Conservation (phyloP, 2,797 vertebrate species). For the Mus spretus region DNA sequence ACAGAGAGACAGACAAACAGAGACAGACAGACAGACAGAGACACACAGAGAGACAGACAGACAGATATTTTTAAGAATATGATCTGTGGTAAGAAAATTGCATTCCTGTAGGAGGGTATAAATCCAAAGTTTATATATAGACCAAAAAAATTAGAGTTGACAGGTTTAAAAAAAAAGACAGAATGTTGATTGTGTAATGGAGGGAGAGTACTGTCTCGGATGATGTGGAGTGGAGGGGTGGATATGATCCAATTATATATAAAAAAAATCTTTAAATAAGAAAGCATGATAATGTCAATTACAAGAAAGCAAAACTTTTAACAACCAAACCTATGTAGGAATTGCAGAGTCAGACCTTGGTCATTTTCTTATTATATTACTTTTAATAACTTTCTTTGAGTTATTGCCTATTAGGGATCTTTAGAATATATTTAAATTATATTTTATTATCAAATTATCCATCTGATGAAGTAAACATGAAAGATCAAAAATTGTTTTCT, state of each 20-base stretch:
- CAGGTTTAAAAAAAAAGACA: background rate
- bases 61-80: background rate
- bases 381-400: background rate
- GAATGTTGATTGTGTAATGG: background rate
- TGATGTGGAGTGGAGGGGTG: too few species aligned
- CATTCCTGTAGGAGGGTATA: background rate
- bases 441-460: background rate
- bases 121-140: too few species aligned
- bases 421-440: conserved; percentile 23
- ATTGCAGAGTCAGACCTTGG: background rate
- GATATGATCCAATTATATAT: background rate
- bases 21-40: background rate
- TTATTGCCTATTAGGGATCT: background rate
- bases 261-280: background rate
- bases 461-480: background rate
- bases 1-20: background rate
- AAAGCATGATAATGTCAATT: background rate
- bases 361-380: conserved; percentile 20
- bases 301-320: background rate
- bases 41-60: too few species aligned
- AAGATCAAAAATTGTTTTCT: background rate
- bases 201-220: background rate
- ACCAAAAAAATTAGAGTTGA: background rate
- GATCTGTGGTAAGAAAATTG: background rate
- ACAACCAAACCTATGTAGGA: background rate